Conservation (phyloP, 2,113 vertebrate genomes). For the Elephantulus edwardii region DNA sequence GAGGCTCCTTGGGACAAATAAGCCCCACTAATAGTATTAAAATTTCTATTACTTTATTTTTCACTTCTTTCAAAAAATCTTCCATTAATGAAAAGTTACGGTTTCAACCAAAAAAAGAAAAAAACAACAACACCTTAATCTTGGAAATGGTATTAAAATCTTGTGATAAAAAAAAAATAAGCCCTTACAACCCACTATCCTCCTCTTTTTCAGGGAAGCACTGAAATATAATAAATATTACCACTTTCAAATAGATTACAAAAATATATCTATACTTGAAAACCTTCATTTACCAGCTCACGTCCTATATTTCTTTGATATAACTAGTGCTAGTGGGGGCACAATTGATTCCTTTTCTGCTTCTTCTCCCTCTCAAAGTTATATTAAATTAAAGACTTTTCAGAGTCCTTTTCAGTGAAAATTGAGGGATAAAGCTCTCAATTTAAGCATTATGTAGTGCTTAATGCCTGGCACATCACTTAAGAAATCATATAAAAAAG, state of each 20-base stretch:
- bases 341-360: slow-evolving; percentile 25
- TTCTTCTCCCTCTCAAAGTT: not conserved
- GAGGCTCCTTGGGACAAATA: not conserved
- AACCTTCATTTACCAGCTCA: not conserved
- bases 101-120: not conserved
- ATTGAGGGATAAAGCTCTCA: not conserved
- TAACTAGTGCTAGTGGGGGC: slow-evolving; percentile 63
- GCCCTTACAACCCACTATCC: not conserved
- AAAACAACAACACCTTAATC: not conserved
- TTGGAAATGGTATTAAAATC: not conserved
- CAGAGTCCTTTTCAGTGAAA: not conserved
- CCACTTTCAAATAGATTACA: not conserved
- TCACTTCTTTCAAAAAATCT: not conserved
- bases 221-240: not conserved
- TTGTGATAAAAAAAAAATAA: not conserved
- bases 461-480: not conserved
- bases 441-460: not conserved
- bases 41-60: not conserved
- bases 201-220: not conserved
- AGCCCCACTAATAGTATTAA: not conserved
- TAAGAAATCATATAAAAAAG: not conserved
- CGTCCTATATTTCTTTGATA: not conserved
- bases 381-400: not conserved
- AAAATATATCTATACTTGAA: slow-evolving; percentile 10
- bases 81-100: not conserved